Percentiles rank a stretch among this genome's conserved stretches.
Conservation (phyloP, 2,797 vertebrate genomes). For the Alectoris magna region DNA sequence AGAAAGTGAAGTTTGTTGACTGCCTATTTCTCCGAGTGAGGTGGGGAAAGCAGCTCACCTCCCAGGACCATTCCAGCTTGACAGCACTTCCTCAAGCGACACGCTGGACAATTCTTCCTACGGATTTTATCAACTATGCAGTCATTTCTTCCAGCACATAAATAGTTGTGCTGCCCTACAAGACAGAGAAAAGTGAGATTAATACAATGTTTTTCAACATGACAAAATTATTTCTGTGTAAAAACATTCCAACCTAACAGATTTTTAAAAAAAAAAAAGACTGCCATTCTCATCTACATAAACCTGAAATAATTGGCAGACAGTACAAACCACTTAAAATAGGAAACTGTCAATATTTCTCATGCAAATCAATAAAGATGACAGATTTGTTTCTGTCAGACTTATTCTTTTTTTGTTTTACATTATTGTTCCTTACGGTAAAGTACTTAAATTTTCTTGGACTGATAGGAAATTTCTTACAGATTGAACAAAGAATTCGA, state of each 20-base stretch:
- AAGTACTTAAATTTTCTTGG: background rate
- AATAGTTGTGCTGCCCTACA: constrained; percentile 96
- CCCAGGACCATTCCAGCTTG: constrained; percentile 98
- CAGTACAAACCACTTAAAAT: background rate
- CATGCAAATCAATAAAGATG: background rate
- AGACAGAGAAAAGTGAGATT: constrained; percentile 2
- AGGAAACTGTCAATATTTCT: background rate
- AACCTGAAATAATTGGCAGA: background rate
- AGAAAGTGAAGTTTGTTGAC: background rate
- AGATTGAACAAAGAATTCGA: background rate
- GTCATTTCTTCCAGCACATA: constrained; percentile 97
- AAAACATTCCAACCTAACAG: background rate
- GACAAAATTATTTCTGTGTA: background rate
- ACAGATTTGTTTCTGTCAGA: background rate
- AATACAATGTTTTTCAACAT: background rate
- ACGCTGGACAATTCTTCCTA: constrained; percentile 97
- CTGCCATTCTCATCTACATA: background rate
- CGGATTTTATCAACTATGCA: constrained; percentile 99
- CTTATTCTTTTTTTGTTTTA: background rate
- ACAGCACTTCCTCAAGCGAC: constrained; percentile 96
- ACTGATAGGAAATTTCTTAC: background rate
- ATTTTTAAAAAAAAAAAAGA: background rate
- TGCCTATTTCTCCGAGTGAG: background rate
- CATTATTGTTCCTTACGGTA: background rate
- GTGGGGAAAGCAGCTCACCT: constrained; percentile 82